A percentile compares a stretch with the other conserved stretches of the same genome.
Evolutionary conservation across 2,113 vertebrate genomes (phyloP).

Genomic region (Gymnorhina tibicen): DNA sequence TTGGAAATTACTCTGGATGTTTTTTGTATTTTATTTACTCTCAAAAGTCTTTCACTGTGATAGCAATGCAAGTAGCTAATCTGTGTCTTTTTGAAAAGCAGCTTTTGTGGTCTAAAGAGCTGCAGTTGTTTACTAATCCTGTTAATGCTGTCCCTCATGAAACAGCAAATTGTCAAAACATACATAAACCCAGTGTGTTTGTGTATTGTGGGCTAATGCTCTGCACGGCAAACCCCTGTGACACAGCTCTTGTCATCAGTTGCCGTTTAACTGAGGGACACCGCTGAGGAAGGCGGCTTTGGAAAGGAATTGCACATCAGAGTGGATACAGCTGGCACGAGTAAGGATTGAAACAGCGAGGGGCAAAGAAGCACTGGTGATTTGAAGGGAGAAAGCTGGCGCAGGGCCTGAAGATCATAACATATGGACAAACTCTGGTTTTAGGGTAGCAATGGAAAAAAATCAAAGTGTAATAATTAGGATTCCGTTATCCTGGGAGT

Average conservation of each 20-base stretch:
- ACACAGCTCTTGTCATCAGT: background rate
- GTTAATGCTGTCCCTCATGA: background rate
- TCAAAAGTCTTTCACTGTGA: background rate
- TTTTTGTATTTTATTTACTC: background rate
- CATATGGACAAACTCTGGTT: background rate
- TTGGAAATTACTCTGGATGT: background rate
- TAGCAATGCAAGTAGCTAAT: background rate
- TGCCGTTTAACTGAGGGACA: background rate
- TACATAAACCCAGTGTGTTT: background rate
- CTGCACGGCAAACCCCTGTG: background rate
- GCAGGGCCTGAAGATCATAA: background rate
- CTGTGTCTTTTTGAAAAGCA: background rate
- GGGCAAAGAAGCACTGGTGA: background rate
- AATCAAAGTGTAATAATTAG: background rate
- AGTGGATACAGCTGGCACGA: background rate
- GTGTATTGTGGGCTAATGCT: background rate
- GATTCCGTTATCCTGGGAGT: background rate
- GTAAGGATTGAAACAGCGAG: rapidly evolving
- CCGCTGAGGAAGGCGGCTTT: background rate
- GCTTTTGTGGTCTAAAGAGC: background rate
- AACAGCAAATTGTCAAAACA: background rate
- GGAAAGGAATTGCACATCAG: background rate
- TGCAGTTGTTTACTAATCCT: background rate
- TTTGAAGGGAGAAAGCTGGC: background rate
- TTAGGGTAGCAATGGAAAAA: background rate